Conservation (phyloP, 2,113 vertebrate genomes). For the Hystrix cristata region DNA sequence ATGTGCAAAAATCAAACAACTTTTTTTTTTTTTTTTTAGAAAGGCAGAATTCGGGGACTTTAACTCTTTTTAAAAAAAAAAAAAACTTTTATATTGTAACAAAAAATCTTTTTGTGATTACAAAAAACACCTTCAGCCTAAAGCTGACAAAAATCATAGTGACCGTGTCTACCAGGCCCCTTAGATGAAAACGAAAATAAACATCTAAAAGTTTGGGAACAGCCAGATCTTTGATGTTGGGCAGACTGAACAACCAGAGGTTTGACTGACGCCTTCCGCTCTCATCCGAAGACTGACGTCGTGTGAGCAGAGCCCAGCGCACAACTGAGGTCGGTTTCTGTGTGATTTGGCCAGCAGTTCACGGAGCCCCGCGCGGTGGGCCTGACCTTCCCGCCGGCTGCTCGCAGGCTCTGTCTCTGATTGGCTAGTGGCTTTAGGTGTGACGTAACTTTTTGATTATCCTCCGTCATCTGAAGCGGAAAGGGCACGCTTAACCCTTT, state of each 20-base stretch:
- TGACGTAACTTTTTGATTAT: conserved; percentile 29
- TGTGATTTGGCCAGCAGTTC: conserved; percentile 26
- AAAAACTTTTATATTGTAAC: conserved; percentile 67
- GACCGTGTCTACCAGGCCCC: conserved; percentile 55
- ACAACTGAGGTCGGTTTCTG: conserved; percentile 52
- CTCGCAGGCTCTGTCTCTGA: conserved; percentile 33
- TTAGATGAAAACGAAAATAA: conserved; percentile 72
- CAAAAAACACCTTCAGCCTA: conserved; percentile 58
- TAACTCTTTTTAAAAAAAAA: conserved; percentile 10
- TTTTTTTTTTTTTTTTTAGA: conserved; percentile 13
- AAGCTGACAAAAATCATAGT: conserved; percentile 77
- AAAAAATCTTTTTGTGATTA: conserved; percentile 77
- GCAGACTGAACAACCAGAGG: conserved; percentile 81
- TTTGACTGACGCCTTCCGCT: conserved; percentile 72
- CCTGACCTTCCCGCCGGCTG: not conserved
- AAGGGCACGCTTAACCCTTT: conserved; percentile 37
- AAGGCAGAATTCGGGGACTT: conserved; percentile 50
- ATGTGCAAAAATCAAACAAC: conserved; percentile 50
- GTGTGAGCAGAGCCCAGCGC: conserved; percentile 56
- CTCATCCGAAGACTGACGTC: conserved; percentile 71
- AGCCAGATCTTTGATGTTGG: conserved; percentile 72
- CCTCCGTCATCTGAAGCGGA: conserved; percentile 28
- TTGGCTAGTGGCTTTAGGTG: conserved; percentile 36
- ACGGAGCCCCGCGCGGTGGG: not conserved
- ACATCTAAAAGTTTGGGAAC: conserved; percentile 74